Evolutionary conservation across 2,113 vertebrate genomes (phyloP).

Genomic region (Poeciliopsis prolifica): DNA sequence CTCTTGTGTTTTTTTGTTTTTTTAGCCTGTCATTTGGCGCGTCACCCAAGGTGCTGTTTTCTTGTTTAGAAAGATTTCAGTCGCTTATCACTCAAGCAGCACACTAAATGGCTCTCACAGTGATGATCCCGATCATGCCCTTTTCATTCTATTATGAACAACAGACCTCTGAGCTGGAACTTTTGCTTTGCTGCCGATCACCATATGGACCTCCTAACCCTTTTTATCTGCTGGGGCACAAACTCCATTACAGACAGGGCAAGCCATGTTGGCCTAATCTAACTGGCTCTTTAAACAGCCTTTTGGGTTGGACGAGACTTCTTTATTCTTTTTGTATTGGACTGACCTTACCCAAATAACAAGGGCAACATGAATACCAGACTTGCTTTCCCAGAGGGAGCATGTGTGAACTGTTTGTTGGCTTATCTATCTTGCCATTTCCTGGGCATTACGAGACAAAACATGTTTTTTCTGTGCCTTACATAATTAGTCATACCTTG

Average conservation of each 20-base stretch:
- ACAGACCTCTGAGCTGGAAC: slow-evolving; percentile 25
- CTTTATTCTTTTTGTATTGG: slow-evolving; percentile 10
- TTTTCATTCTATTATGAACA: slow-evolving; percentile 42
- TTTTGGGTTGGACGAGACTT: slow-evolving; percentile 24
- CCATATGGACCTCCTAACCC: slow-evolving; percentile 11
- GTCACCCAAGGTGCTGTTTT: slow-evolving; percentile 19
- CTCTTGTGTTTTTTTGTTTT: slow-evolving; percentile 1
- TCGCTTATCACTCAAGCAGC: slow-evolving; percentile 17
- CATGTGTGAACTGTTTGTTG: neutral
- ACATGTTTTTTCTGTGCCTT: neutral
- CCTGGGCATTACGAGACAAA: neutral
- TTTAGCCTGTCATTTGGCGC: neutral
- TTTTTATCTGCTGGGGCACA: slow-evolving; percentile 49
- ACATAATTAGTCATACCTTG: neutral
- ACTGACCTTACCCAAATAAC: slow-evolving; percentile 35
- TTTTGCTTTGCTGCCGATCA: slow-evolving; percentile 32
- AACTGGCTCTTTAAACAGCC: slow-evolving; percentile 44
- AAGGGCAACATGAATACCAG: neutral
- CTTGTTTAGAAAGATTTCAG: neutral
- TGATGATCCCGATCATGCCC: slow-evolving; percentile 27
- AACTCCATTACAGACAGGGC: slow-evolving; percentile 58
- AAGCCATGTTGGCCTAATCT: slow-evolving; percentile 41
- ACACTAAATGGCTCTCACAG: slow-evolving; percentile 1
- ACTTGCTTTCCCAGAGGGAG: neutral
- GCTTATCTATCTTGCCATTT: neutral